phyloP scores from a whole-genome alignment of 1,140 invertebrate genomes.

The Heliconius hermathena region DNA sequence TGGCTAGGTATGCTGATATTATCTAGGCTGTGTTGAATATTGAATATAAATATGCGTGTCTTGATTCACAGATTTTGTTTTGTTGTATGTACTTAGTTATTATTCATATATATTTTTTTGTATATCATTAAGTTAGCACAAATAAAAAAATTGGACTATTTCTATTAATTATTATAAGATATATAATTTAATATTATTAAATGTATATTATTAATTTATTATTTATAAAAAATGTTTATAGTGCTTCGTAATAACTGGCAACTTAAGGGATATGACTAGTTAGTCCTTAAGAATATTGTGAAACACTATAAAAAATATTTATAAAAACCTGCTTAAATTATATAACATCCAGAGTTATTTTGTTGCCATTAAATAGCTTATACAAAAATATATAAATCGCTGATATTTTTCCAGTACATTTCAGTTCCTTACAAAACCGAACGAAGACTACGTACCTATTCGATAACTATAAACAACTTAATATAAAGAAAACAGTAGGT shows the following conservation, averaged over 20 bases:
- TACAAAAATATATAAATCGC: not conserved
- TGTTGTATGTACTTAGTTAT: not conserved
- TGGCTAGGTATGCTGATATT: not conserved
- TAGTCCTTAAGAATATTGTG: too few species aligned
- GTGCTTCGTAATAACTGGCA: too few species aligned
- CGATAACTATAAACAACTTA: not conserved
- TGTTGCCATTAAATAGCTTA: not conserved
- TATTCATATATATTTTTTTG: not conserved
- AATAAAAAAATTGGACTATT: not conserved
- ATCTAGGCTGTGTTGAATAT: conserved; percentile 1
- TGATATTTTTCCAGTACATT: not conserved
- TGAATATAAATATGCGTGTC: not conserved
- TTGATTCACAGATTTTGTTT: not conserved
- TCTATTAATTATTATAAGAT: too few species aligned
- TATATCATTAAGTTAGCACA: not conserved
- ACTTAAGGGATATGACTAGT: too few species aligned
- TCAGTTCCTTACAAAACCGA: not conserved
- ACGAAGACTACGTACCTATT: not conserved
- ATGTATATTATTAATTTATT: too few species aligned
- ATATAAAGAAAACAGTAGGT: not conserved
- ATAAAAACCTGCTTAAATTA: not conserved
- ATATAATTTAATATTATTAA: too few species aligned
- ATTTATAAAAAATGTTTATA: too few species aligned
- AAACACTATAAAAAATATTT: too few species aligned
- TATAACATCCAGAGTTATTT: not conserved